These are phyloP conservation scores for Coleophora flavipennella DNA, from an alignment of 2,888 invertebrate species.

Conservation along the genomic window DNA sequence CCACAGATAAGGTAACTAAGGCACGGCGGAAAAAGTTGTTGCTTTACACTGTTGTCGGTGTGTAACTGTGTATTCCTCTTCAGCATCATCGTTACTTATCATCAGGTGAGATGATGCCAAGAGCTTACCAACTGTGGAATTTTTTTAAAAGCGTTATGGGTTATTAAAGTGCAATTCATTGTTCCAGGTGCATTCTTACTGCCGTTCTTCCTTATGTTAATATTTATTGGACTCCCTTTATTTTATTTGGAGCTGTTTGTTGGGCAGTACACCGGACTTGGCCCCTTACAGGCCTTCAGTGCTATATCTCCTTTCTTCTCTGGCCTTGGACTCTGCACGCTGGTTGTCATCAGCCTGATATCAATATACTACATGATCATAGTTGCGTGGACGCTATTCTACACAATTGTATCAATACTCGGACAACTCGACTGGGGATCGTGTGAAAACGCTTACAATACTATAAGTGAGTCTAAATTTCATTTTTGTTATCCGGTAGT, in stretches of 20 bases:
- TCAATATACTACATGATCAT: conserved; percentile 87
- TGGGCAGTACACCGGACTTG: conserved; percentile 84
- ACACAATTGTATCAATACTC: conserved; percentile 79
- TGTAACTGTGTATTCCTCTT: too few species aligned
- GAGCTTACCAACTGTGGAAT: too few species aligned
- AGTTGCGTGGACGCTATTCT: conserved; percentile 83
- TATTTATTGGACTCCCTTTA: conserved; percentile 84
- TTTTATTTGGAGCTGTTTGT: conserved; percentile 85
- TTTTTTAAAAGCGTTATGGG: too few species aligned
- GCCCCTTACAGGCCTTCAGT: conserved; percentile 77
- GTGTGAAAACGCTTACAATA: conserved; percentile 76
- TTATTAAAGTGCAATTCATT: conserved; percentile 11
- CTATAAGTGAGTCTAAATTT: conserved; percentile 60
- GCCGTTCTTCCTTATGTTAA: conserved; percentile 80
- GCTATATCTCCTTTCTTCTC: conserved; percentile 75
- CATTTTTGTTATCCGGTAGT: not conserved
- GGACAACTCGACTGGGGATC: conserved; percentile 78
- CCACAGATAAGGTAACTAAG: too few species aligned
- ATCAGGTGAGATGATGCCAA: too few species aligned
- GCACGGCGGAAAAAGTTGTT: too few species aligned
- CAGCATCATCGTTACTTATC: too few species aligned
- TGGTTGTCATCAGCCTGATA: conserved; percentile 80
- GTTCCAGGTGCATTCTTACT: conserved; percentile 82
- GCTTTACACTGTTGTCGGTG: too few species aligned
- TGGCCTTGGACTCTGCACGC: conserved; percentile 77